These are phyloP conservation scores for Sycophila sp. DNA, from an alignment of 1,140 invertebrate species.

Conservation along the genomic window DNA sequence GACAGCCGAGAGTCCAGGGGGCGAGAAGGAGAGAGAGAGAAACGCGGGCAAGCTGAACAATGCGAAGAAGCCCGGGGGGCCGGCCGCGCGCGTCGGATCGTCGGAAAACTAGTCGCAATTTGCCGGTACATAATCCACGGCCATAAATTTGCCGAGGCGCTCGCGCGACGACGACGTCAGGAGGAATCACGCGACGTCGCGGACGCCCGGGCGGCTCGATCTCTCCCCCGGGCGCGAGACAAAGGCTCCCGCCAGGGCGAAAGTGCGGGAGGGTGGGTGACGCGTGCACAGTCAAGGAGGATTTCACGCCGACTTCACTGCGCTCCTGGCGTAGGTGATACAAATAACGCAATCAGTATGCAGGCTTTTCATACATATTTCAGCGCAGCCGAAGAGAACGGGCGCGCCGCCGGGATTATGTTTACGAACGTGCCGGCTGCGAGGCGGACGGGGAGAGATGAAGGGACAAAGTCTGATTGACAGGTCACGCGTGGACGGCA, in stretches of 20 bases:
- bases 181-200: slow-evolving; percentile 32
- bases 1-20: too few relatives aligned
- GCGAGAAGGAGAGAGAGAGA: not conserved
- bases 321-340: too few relatives aligned
- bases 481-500: too few relatives aligned
- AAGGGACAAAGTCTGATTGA: too few relatives aligned
- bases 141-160: slow-evolving; percentile 23
- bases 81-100: not conserved
- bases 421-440: not conserved
- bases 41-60: slow-evolving; percentile 10
- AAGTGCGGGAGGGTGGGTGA: slow-evolving; percentile 27
- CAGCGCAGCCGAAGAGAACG: slow-evolving; percentile 36
- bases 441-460: not conserved
- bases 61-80: slow-evolving; percentile 15
- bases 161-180: slow-evolving; percentile 27
- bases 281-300: slow-evolving; percentile 9
- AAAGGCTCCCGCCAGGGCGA: slow-evolving; percentile 13
- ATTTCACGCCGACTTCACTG: slow-evolving; percentile 34
- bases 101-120: slow-evolving; percentile 36
- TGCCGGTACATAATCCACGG: slow-evolving; percentile 35
- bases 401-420: not conserved
- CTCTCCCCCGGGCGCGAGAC: not conserved
- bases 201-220: not conserved
- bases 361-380: slow-evolving; percentile 64
- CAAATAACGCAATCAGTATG: slow-evolving; percentile 66